These are phyloP conservation scores for Eupeodes luniger DNA, from an alignment of 2,888 invertebrate genomes.

Conservation along the genomic window DNA sequence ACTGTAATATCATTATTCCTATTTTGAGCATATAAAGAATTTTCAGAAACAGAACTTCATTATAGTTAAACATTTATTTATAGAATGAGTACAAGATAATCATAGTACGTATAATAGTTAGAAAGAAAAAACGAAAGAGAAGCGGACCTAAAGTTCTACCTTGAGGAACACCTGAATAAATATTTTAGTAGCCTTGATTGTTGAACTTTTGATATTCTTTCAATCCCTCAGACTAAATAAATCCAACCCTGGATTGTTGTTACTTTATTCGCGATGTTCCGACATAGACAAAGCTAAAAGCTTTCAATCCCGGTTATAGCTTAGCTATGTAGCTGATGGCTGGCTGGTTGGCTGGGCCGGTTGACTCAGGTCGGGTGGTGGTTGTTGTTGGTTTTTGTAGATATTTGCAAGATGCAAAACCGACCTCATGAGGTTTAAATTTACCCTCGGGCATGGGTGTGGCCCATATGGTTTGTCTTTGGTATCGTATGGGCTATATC, in stretches of 20 bases:
- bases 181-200: too few species aligned
- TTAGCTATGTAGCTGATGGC: background rate
- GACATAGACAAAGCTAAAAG: conserved; percentile 69
- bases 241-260: conserved; percentile 28
- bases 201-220: background rate
- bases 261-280: conserved; percentile 44
- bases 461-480: conserved; percentile 76
- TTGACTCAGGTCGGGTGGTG: conserved; percentile 30
- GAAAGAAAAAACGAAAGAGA: too few species aligned
- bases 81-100: too few species aligned
- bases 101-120: too few species aligned
- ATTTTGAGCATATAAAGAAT: too few species aligned
- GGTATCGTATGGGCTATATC: conserved; percentile 72
- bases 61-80: too few species aligned
- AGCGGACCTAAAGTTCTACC: too few species aligned
- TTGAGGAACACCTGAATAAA: too few species aligned
- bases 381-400: conserved; percentile 11
- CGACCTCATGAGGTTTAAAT: conserved; percentile 77
- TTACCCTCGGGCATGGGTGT: conserved; percentile 78
- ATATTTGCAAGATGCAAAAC: conserved; percentile 75
- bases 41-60: too few species aligned
- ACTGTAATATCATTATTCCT: too few species aligned
- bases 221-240: background rate
- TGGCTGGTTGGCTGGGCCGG: conserved; percentile 11
- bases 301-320: conserved; percentile 49